Base-by-base conservation (phyloP, 2,888 invertebrate genomes). In the Lysandra coridon region DNA sequence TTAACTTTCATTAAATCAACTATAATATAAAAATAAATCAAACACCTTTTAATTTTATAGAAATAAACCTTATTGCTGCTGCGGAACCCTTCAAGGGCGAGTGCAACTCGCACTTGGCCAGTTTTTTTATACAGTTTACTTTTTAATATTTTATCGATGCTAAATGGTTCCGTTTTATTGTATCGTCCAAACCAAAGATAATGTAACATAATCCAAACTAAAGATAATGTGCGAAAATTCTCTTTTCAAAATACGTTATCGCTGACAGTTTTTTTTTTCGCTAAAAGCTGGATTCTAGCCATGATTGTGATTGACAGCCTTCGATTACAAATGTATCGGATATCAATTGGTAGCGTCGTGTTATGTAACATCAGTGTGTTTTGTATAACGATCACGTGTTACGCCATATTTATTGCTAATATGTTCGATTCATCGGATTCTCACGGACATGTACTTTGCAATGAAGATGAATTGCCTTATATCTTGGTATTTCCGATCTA, bases 331-430 rank as follows among this genome's bases (percentile, higher is more conserved):
- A 69, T 69, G 14, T 33, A 64, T 64, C 64, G 64, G 12, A 64
- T 64, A 64, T 33, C 33, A 69, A 14, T 33, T 33, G 69, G 14
- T 69, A 33, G 14, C 69, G 17, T 69, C 64, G 64, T 30, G 33
- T 69, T 37, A 69, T 69, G 33, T 69, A 69, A 69, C 17, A 37
- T 64, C 30, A 30, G 30, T 64, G 23, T 64, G 64, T 69, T 69
- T 33, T 14, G 69, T 17, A 69, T 4, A 33, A 33, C 89, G 90
- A 91, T 91, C 93, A 93, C 93, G 93, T 89, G 84, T 90, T 87
- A 86, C 89, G 89, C 88, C 88, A 83, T 90, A 90, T 89, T 88
- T 88, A 84, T 90, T 90, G 87, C 87, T 92, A 93, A 92, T 91
- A 89, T 87, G 86, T 84, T 73, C 79, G 62, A 78, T 78, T 84